Conservation (phyloP, 2,888 invertebrate species). For the Diogma glabrata region DNA sequence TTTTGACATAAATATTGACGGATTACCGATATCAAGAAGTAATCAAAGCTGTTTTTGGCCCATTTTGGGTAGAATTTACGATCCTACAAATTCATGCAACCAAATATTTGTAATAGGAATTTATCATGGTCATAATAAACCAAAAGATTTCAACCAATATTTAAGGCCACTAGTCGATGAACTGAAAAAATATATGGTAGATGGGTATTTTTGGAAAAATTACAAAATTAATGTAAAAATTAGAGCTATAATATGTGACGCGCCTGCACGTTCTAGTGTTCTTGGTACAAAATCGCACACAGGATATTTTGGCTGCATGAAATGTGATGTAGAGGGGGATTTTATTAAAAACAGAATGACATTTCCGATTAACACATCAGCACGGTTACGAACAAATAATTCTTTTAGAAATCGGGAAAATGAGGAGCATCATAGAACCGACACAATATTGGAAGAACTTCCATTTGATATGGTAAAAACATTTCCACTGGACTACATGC, state of each 20-base stretch:
- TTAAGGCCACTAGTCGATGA: too few species aligned
- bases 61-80: too few species aligned
- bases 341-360: background rate
- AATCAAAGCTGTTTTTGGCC: too few species aligned
- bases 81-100: too few species aligned
- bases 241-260: background rate
- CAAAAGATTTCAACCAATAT: too few species aligned
- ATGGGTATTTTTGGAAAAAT: background rate
- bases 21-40: too few species aligned
- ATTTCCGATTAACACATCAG: background rate
- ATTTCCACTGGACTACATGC: background rate
- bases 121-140: too few species aligned
- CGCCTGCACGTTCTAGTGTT: background rate
- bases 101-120: too few species aligned
- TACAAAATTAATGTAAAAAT: background rate
- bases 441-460: constrained; percentile 3
- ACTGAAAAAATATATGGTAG: too few species aligned
- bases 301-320: background rate
- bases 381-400: background rate
- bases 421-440: background rate
- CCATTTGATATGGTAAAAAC: background rate
- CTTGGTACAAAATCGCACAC: background rate
- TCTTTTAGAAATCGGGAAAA: too few species aligned
- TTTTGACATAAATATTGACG: too few species aligned
- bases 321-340: background rate